These are phyloP conservation scores for Diachasmimorpha longicaudata DNA, from an alignment of 1,140 invertebrate species.

Conservation along the genomic window DNA sequence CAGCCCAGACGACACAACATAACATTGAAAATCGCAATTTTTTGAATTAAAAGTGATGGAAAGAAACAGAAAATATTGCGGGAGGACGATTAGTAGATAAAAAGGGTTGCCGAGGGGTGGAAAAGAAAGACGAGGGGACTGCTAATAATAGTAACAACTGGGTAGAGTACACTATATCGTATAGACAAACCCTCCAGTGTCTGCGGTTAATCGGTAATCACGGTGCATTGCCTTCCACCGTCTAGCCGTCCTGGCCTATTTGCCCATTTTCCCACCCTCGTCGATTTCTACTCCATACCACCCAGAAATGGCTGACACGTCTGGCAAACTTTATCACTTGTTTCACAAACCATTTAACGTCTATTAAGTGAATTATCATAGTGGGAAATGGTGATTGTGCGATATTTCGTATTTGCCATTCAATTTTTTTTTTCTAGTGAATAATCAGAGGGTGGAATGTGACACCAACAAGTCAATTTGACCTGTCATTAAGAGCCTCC, in stretches of 20 bases:
- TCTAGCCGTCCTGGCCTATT: conserved; percentile 42
- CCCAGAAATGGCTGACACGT: conserved; percentile 1
- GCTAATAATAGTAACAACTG: conserved; percentile 11
- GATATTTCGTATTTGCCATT: neutral
- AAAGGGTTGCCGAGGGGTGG: neutral
- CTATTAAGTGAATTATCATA: neutral
- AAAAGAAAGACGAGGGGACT: neutral
- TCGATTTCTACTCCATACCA: conserved; percentile 16
- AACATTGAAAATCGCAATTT: neutral
- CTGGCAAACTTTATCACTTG: neutral
- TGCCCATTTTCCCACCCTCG: conserved; percentile 44
- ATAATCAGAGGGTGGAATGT: neutral
- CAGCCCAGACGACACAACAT: neutral
- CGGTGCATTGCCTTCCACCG: conserved; percentile 39
- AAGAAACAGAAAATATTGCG: neutral
- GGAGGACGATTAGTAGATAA: neutral
- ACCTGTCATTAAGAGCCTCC: too few relatives aligned
- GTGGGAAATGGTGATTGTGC: neutral
- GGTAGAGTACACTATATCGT: neutral
- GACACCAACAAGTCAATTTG: neutral
- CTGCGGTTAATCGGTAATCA: conserved; percentile 41
- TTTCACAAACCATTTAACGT: neutral
- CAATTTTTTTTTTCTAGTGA: neutral
- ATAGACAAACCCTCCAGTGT: conserved; percentile 14
- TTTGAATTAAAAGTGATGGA: neutral